Evolutionary conservation across 1,140 invertebrate species (phyloP).

Genomic region (Pissodes strobi): DNA sequence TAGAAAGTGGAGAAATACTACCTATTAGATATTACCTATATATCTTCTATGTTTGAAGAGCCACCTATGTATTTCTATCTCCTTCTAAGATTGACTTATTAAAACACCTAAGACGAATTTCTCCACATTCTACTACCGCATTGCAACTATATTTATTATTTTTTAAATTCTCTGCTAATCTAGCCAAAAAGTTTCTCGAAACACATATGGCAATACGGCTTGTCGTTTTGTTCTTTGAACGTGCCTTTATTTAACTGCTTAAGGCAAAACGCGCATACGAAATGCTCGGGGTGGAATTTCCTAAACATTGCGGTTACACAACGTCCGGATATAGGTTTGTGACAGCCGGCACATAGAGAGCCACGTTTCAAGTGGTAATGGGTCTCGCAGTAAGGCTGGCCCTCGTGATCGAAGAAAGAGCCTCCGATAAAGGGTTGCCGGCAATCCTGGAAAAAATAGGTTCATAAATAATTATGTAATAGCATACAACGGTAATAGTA

Average conservation of each 20-base stretch:
- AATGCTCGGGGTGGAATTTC: conserved; percentile 99
- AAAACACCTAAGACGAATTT: background rate
- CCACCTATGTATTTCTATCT: too few relatives aligned
- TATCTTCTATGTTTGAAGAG: too few relatives aligned
- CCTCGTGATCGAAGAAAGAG: conserved; percentile 95
- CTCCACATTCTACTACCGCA: background rate
- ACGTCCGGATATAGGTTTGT: conserved; percentile 94
- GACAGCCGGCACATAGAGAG: conserved; percentile 95
- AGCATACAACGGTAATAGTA: too few relatives aligned
- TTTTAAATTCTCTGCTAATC: background rate
- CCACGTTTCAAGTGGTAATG: conserved; percentile 97
- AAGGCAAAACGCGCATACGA: conserved; percentile 96
- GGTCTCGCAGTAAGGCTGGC: conserved; percentile 95
- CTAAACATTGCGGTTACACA: conserved; percentile 99
- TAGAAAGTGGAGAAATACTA: too few relatives aligned
- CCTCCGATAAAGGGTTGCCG: conserved; percentile 90
- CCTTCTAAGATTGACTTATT: background rate
- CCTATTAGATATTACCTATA: too few relatives aligned
- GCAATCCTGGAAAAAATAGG: conserved; percentile 75
- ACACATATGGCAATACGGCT: conserved; percentile 97
- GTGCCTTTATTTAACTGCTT: conserved; percentile 97
- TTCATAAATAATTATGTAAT: too few relatives aligned
- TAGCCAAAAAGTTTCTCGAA: conserved; percentile 96
- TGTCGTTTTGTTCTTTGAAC: conserved; percentile 97
- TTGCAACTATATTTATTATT: background rate